Evolutionary conservation across 2,797 vertebrate genomes (phyloP).

Genomic region (Mus spretus): DNA sequence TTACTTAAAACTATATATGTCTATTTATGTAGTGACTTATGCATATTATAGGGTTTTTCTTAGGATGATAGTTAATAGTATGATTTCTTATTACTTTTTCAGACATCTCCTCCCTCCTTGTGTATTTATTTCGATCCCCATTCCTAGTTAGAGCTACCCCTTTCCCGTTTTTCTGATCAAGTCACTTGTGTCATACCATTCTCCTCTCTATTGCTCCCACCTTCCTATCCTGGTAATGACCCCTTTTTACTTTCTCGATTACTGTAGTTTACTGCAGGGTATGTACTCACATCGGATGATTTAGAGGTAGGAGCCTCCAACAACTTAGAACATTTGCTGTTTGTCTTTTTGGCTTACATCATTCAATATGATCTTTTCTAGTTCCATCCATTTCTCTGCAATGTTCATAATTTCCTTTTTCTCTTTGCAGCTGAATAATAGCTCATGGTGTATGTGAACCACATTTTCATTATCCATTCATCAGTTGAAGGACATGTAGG

Average conservation of each 20-base stretch:
- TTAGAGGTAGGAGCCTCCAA: too few species aligned
- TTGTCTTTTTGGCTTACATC: too few species aligned
- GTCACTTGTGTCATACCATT: neutral
- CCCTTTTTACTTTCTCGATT: neutral
- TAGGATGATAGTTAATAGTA: too few species aligned
- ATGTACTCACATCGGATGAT: too few species aligned
- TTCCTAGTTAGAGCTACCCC: neutral
- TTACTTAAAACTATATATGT: neutral
- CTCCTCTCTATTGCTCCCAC: neutral
- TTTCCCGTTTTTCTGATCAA: neutral
- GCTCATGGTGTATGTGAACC: neutral
- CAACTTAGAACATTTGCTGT: too few species aligned
- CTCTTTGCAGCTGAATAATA: neutral
- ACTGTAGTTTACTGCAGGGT: neutral
- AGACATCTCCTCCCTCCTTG: neutral
- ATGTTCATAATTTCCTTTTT: neutral
- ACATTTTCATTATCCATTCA: neutral
- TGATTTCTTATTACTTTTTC: neutral
- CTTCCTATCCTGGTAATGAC: neutral
- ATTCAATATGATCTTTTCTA: too few species aligned
- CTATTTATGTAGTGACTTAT: neutral
- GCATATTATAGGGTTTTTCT: too few species aligned
- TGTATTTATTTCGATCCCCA: neutral
- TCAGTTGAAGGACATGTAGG: neutral
- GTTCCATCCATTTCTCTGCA: neutral